Base-by-base conservation (phyloP, 2,888 invertebrate genomes). In the Apodemia zela region DNA sequence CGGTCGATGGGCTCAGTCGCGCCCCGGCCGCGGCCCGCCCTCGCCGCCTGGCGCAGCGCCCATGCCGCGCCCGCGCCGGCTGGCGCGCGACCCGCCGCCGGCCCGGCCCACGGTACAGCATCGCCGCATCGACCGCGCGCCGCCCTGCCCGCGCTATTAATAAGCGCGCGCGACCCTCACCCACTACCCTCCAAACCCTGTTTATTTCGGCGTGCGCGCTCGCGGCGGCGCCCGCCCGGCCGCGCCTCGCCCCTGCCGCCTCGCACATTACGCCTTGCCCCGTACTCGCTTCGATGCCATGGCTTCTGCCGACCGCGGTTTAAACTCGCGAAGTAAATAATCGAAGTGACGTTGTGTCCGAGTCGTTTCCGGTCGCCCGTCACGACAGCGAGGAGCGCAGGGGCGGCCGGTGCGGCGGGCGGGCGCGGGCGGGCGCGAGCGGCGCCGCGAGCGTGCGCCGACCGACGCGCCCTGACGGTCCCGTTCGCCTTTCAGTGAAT, bases 151-250 rank as follows among this genome's bases (percentile, higher is more conserved):
- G 77, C 75, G 81, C 84, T 85, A 85, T 81, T 78, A 81, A 84
- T 85, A 85, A 75, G 65, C 71, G 63, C 67, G 66, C 66, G 67
- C 77, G 86, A 82, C 85, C 85, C 84, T 86, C 84, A 83, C 85
- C 85, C 75, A 80, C 83, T 84, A 79, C 84, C 85, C 84, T 82
- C 79, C 72, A 77, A 79, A 73, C 71, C 11, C 10, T 67, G 66
- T 75, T 78, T 76, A 77, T 77, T 75, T 77, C 75, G 74, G 69
- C 68, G 73, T 71, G 74, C 63, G 70, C 66, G 66, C 59, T 62
- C 60, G 62, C 69, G 51, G 68, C 62, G 4, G 25, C 25, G 35
- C 42, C 60, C 29, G 45, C 60, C 29, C 64, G 59, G 54, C 47
- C 60, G 49, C 65, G 59, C 59, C 67, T 47, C 63, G 57, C 68